A percentile compares a stretch with the other conserved stretches of the same genome.
phyloP scores from a whole-genome alignment of 1,140 invertebrate genomes.

The Diprion similis region DNA sequence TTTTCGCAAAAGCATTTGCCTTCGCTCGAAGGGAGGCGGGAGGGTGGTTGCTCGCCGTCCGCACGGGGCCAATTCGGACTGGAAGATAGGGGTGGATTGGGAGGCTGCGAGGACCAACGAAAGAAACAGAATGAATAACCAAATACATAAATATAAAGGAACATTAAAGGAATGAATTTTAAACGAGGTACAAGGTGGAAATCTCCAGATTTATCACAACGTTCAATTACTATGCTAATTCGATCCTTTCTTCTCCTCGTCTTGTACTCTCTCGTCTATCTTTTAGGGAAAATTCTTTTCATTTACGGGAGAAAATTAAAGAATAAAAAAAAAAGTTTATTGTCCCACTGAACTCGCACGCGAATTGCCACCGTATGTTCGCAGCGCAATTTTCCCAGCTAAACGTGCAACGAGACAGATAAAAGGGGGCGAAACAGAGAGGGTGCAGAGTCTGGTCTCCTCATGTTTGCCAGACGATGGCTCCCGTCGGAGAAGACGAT shows the following conservation, averaged over 20 bases:
- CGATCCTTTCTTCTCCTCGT: conserved; percentile 30
- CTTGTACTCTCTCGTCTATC: neutral
- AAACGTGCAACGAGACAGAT: neutral
- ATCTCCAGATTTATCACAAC: conserved; percentile 47
- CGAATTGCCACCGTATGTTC: neutral
- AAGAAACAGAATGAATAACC: neutral
- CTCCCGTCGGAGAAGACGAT: too few species aligned
- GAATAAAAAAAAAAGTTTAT: too few species aligned
- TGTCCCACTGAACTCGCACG: too few species aligned
- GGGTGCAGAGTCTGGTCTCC: too few species aligned
- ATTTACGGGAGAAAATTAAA: too few species aligned
- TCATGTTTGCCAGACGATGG: too few species aligned
- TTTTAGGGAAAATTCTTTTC: neutral
- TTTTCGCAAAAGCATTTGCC: conserved; percentile 46
- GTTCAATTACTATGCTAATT: conserved; percentile 51
- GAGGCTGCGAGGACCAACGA: neutral
- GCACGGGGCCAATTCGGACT: too few species aligned
- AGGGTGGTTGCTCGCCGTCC: conserved; percentile 1
- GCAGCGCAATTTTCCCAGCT: conserved; percentile 37
- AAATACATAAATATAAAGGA: too few species aligned
- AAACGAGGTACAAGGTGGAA: conserved; percentile 11
- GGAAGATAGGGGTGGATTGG: neutral
- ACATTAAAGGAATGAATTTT: neutral
- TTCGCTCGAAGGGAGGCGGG: conserved; percentile 18
- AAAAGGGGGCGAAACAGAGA: too few species aligned